Evolutionary conservation across 1,140 invertebrate species (phyloP), one percentile per base, ranked within the genome.

Genomic region (Euura saliciscinereae): DNA sequence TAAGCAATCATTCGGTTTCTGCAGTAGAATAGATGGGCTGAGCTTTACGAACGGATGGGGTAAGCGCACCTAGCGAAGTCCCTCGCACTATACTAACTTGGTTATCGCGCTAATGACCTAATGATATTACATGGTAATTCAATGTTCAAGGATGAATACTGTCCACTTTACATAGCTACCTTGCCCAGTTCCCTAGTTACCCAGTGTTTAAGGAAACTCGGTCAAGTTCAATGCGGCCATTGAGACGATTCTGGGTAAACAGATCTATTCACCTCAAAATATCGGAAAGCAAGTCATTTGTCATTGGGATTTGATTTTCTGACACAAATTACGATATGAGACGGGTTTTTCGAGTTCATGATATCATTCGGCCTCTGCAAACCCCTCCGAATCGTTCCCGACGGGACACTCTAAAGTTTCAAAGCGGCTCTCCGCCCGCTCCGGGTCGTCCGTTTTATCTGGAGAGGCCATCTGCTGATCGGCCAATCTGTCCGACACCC

Each of bases 51-150:
- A 83, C 79, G 80, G 83, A 78, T 79, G 73, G 76, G 77, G 81
- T 81, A 85, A 85, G 80, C 79, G 79, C 81, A 78, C 76, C 83
- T 78, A 83, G 78, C 79, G 76, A 84, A 86, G 84, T 85, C 84
- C 84, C 84, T 86, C 84, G 84, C 85, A 87, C 83, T 85, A 85
- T 86, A 83, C 84, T 87, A 86, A 87, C 85, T 87, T 83, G 84
- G 81, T 87, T 87, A 86, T 78, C 79, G 83, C 82, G 81, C 86
- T 87, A 87, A 87, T 87, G 84, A 86, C 81, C 85, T 86, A 87
- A 87, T 87, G 84, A 87, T 87, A 84, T 87, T 87, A 87, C 85
- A 87, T 86, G 82, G 84, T 86, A 84, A 87, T 87, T 87, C 85
- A 87, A 87, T 87, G 85, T 86, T 86, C 83, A 84, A 86, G 85